Evolutionary conservation across 1,140 invertebrate species (phyloP).

Genomic region (Sycophaga agraensis): DNA sequence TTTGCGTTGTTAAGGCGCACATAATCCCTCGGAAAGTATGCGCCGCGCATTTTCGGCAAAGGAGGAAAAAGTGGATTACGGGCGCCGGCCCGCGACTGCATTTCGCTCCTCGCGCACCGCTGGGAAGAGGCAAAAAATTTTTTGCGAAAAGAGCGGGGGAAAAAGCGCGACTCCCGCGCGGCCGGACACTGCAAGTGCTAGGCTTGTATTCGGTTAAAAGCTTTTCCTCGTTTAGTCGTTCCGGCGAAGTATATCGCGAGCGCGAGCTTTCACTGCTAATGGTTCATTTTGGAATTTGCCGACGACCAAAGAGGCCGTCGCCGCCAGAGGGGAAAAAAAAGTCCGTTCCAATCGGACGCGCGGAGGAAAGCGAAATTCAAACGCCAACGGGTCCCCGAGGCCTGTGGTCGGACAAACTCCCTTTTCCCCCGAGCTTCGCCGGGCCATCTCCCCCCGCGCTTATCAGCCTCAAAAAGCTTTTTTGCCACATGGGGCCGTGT

Average conservation of each 20-base stretch:
- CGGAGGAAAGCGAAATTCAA: not conserved
- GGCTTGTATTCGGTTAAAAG: conserved; percentile 29
- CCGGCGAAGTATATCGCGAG: not conserved
- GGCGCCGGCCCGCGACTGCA: too few relatives aligned
- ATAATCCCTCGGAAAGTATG: too few relatives aligned
- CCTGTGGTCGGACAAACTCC: too few relatives aligned
- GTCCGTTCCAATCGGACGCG: not conserved
- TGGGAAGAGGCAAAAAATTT: not conserved
- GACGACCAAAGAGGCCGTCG: too few relatives aligned
- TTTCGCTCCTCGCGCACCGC: too few relatives aligned
- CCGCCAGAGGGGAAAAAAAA: not conserved
- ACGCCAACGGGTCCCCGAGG: not conserved
- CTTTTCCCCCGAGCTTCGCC: too few relatives aligned
- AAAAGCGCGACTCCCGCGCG: not conserved
- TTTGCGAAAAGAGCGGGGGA: not conserved
- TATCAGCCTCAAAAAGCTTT: too few relatives aligned
- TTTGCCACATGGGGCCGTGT: too few relatives aligned
- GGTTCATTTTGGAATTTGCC: conserved; percentile 26
- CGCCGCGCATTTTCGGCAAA: too few relatives aligned
- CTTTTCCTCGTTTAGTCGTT: conserved; percentile 28
- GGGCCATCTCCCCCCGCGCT: too few relatives aligned
- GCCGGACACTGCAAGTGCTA: conserved; percentile 19
- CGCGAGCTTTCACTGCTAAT: conserved; percentile 23
- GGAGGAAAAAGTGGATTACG: too few relatives aligned
- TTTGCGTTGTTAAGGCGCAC: too few relatives aligned